Conservation (phyloP, 1,140 invertebrate genomes). For the Drosophila tsacasi region DNA sequence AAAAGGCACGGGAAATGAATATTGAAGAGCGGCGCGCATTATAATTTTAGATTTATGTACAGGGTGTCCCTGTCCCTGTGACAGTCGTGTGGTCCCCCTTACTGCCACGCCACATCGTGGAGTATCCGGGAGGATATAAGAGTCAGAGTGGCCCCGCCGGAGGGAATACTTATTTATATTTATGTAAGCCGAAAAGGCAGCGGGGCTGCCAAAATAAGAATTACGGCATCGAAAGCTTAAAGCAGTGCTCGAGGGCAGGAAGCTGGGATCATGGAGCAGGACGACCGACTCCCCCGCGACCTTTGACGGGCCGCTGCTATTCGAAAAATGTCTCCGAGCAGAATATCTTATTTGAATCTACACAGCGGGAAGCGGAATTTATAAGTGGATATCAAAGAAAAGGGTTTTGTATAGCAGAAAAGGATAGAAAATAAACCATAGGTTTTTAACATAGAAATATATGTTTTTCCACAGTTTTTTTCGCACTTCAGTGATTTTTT, state of each 20-base stretch:
- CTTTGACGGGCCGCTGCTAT: constrained; percentile 13
- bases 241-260: constrained; percentile 32
- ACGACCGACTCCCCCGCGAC: constrained; percentile 8
- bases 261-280: constrained; percentile 15
- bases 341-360: constrained; percentile 14
- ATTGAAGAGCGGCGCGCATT: constrained; percentile 62
- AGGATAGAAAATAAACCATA: no score
- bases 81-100: no score
- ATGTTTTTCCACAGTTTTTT: no score
- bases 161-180: constrained; percentile 54
- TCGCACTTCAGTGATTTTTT: no score
- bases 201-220: constrained; percentile 41
- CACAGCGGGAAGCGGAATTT: constrained; percentile 4
- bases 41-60: constrained; percentile 81
- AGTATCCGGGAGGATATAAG: constrained; percentile 8
- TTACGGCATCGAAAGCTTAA: constrained; percentile 56
- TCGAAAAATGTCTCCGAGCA: constrained; percentile 21
- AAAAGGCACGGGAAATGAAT: constrained; percentile 45
- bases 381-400: no score
- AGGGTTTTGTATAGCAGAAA: neutral
- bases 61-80: constrained; percentile 48
- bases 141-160: constrained; percentile 11
- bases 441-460: no score
- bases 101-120: no score
- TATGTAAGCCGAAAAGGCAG: constrained; percentile 52